phyloP scores from a whole-genome alignment of 2,797 vertebrate species.

The Lateolabrax maculatus region DNA sequence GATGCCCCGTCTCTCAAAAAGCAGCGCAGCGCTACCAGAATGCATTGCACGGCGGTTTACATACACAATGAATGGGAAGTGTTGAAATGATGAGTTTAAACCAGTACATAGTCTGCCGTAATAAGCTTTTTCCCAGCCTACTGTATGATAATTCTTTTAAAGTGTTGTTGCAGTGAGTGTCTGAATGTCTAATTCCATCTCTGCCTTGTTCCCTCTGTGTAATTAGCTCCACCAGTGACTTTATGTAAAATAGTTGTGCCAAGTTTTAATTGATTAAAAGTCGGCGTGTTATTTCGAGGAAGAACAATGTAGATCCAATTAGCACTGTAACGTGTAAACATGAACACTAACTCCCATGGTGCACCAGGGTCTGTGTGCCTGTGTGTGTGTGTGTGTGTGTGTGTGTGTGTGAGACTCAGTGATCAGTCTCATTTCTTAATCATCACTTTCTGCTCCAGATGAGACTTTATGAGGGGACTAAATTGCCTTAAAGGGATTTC shows the following conservation, averaged over 20 bases:
- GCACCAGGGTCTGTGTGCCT: constrained; percentile 40
- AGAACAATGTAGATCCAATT: constrained; percentile 78
- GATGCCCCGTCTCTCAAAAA: too few relatives aligned
- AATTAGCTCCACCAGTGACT: constrained; percentile 89
- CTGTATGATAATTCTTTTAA: constrained; percentile 22
- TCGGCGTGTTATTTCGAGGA: constrained; percentile 59
- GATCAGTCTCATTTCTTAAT: constrained; percentile 87
- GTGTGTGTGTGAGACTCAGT: constrained; percentile 37
- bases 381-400: constrained; percentile 22
- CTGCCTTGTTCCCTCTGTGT: constrained; percentile 87
- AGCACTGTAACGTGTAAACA: constrained; percentile 74
- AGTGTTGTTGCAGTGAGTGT: constrained; percentile 4
- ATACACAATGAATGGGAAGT: too few relatives aligned
- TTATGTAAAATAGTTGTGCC: constrained; percentile 71
- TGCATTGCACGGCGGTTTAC: too few relatives aligned
- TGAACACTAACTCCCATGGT: constrained; percentile 72
- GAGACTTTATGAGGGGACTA: constrained; percentile 92
- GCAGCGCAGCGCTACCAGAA: too few relatives aligned
- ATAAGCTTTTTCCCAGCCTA: constrained; percentile 1
- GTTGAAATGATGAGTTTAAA: too few relatives aligned
- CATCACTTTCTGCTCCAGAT: constrained; percentile 90
- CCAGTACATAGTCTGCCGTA: constrained; percentile 12
- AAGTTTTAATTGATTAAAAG: constrained; percentile 78
- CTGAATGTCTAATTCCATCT: constrained; percentile 46
- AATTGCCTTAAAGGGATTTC: constrained; percentile 92